Evolutionary conservation across 53 echinoderm and acorn worm genomes (phyloP).

Genomic region (Hippasteria phrygiana): DNA sequence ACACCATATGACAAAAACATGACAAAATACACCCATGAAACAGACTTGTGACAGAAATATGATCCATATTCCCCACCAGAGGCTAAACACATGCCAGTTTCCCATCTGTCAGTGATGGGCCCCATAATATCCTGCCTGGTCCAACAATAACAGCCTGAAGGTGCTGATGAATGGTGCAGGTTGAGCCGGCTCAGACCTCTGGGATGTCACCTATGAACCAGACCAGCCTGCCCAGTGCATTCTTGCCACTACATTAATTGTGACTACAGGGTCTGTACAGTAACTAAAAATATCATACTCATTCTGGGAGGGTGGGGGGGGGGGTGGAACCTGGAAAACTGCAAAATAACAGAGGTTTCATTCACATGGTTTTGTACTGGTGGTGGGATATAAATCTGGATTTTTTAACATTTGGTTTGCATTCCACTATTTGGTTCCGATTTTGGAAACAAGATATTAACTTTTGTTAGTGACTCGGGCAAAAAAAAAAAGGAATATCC

Average conservation of each 20-base stretch:
- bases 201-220: conserved; percentile 40
- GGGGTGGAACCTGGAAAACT: not conserved
- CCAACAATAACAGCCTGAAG: conserved; percentile 35
- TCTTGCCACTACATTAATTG: conserved; percentile 4
- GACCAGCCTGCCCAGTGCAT: not conserved
- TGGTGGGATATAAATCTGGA: too few relatives aligned
- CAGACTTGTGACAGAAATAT: too few relatives aligned
- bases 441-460: too few relatives aligned
- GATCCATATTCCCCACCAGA: too few relatives aligned
- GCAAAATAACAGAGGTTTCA: too few relatives aligned
- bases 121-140: conserved; percentile 17
- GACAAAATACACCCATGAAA: too few relatives aligned
- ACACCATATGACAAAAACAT: not conserved
- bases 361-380: too few relatives aligned
- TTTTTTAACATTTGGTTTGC: too few relatives aligned
- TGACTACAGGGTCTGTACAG: conserved; percentile 29
- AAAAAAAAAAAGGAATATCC: too few relatives aligned
- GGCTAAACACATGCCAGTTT: conserved; percentile 1
- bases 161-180: conserved; percentile 47
- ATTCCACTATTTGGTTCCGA: too few relatives aligned
- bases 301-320: not conserved
- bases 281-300: not conserved
- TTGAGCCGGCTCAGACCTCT: not conserved
- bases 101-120: conserved; percentile 32
- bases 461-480: too few relatives aligned